These are phyloP conservation scores for Drosophila testacea DNA, from an alignment of 2,888 invertebrate genomes.

Conservation along the genomic window DNA sequence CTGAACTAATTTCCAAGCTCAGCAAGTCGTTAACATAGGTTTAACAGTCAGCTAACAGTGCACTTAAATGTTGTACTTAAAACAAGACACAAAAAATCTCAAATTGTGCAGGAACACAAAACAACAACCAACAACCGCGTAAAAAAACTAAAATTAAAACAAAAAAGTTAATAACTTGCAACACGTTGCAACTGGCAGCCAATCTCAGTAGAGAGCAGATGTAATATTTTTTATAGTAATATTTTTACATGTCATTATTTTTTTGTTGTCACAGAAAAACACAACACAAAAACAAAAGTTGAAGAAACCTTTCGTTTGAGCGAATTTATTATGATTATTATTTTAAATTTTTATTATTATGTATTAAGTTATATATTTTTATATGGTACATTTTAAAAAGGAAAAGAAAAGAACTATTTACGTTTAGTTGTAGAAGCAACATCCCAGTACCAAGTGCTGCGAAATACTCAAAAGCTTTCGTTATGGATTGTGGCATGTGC, in stretches of 20 bases:
- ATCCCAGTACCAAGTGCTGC: conserved; percentile 75
- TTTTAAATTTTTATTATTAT: conserved; percentile 52
- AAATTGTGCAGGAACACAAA: conserved; percentile 71
- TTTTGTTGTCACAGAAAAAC: no score
- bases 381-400: conserved; percentile 8
- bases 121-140: conserved; percentile 1
- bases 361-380: conserved; percentile 23
- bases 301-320: conserved; percentile 72
- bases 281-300: neutral
- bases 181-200: conserved; percentile 31
- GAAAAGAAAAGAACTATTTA: conserved; percentile 15
- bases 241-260: conserved; percentile 31
- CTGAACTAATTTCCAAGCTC: conserved; percentile 51
- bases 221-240: conserved; percentile 69
- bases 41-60: conserved; percentile 54
- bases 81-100: conserved; percentile 59
- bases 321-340: conserved; percentile 72
- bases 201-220: conserved; percentile 35
- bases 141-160: neutral
- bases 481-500: conserved; percentile 36
- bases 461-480: conserved; percentile 65
- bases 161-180: conserved; percentile 12
- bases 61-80: conserved; percentile 83
- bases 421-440: conserved; percentile 40
- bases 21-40: conserved; percentile 29